A percentile compares a stretch with the other conserved stretches of the same genome.
These are phyloP conservation scores for Metacarcinus magister DNA, from an alignment of 2,888 invertebrate species.

Conservation along the genomic window DNA sequence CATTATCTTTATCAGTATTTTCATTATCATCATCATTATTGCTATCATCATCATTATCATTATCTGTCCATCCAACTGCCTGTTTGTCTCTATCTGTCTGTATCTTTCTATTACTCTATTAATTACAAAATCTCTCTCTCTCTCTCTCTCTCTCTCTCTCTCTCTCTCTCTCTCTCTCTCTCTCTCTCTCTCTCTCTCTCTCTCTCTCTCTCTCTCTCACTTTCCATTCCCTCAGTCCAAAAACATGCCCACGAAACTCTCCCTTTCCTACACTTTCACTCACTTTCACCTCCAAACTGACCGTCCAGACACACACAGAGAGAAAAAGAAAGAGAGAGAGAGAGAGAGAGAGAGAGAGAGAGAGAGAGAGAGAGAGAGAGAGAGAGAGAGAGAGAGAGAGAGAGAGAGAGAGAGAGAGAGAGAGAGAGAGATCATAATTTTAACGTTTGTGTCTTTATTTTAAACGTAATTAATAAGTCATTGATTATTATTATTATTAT, in stretches of 20 bases:
- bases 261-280: neutral
- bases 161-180: constrained; percentile 26
- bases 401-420: too few species aligned
- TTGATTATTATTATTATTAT: too few species aligned
- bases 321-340: too few species aligned
- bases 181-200: constrained; percentile 26
- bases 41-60: too few species aligned
- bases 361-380: too few species aligned
- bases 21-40: neutral
- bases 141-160: constrained; percentile 26
- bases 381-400: too few species aligned
- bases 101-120: neutral
- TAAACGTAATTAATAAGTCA: too few species aligned
- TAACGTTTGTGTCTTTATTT: too few species aligned
- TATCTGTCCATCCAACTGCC: neutral
- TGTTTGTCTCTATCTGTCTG: neutral
- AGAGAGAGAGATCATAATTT: too few species aligned
- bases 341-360: too few species aligned
- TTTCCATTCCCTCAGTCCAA: neutral
- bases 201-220: constrained; percentile 15
- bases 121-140: too few species aligned
- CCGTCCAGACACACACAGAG: neutral
- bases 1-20: neutral
- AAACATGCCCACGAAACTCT: constrained; percentile 11
- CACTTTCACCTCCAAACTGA: neutral